Evolutionary conservation across 2,888 invertebrate species (phyloP).

Genomic region (Lacanobia wlatinum): DNA sequence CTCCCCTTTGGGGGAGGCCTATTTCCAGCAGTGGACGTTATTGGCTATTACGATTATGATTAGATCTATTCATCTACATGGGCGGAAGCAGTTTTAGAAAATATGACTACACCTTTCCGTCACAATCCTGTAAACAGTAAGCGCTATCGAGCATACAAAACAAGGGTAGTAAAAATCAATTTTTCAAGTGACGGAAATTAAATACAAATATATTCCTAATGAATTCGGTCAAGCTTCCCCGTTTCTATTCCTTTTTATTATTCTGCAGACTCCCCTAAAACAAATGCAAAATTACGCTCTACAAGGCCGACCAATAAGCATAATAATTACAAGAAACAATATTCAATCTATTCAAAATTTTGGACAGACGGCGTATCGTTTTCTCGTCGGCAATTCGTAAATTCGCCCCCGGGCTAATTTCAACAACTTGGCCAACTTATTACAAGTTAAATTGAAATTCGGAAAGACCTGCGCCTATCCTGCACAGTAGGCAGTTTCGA

Average conservation of each 20-base stretch:
- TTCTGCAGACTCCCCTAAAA: background rate
- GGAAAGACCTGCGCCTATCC: conserved; percentile 74
- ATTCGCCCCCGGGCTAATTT: conserved; percentile 78
- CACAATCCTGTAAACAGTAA: no score
- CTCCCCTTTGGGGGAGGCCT: no score
- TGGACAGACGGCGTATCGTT: conserved; percentile 55
- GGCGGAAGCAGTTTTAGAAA: no score
- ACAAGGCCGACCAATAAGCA: conserved; percentile 7
- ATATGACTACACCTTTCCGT: no score
- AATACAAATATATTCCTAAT: background rate
- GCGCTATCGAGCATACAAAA: no score
- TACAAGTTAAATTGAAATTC: conserved; percentile 88
- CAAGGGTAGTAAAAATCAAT: background rate
- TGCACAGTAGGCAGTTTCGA: conserved; percentile 69
- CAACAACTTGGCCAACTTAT: conserved; percentile 80
- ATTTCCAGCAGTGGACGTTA: no score
- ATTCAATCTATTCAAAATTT: conserved; percentile 58
- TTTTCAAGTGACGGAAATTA: background rate
- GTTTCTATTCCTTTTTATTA: conserved; percentile 1
- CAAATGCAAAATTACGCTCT: background rate
- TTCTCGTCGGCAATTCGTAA: conserved; percentile 66
- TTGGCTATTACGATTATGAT: no score
- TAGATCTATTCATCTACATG: no score
- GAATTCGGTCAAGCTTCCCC: background rate
- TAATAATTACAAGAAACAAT: conserved; percentile 40